Evolutionary conservation across 2,797 vertebrate species (phyloP).

Genomic region (Hydrophis major): DNA sequence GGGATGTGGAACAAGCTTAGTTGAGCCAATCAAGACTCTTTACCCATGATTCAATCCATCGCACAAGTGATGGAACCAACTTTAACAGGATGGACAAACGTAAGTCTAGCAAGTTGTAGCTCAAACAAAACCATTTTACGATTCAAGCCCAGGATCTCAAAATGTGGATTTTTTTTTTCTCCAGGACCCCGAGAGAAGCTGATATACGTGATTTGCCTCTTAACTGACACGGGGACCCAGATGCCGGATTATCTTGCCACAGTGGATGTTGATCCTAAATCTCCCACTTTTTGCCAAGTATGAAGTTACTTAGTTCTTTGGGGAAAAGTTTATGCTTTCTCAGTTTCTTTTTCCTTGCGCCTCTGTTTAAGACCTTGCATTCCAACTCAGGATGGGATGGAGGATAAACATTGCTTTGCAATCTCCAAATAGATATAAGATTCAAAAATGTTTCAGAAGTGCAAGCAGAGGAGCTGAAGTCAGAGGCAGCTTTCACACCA

Average conservation of each 20-base stretch:
- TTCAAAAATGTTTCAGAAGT: background rate
- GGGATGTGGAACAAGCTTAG: background rate
- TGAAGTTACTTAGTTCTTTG: too few species aligned
- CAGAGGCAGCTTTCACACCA: background rate
- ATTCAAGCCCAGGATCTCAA: background rate
- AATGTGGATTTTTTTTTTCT: rapidly evolving
- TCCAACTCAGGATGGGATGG: background rate
- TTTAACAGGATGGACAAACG: background rate
- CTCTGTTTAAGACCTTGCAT: background rate
- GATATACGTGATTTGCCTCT: slow-evolving; percentile 89
- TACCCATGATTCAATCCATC: background rate
- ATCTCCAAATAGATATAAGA: background rate
- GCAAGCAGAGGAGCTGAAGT: background rate
- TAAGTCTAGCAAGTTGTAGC: background rate
- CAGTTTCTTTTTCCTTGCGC: background rate
- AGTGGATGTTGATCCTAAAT: slow-evolving; percentile 82
- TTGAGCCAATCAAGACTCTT: background rate
- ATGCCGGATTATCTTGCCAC: slow-evolving; percentile 91
- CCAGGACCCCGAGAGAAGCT: slow-evolving; percentile 82
- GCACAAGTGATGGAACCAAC: background rate
- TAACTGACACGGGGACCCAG: slow-evolving; percentile 72
- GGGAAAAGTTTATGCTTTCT: background rate
- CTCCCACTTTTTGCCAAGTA: slow-evolving; percentile 83
- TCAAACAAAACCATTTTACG: background rate
- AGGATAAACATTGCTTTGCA: background rate